Evolutionary conservation across 1,140 invertebrate genomes (phyloP), one percentile per base, ranked within the genome.

Genomic region (Bombus confusus): DNA sequence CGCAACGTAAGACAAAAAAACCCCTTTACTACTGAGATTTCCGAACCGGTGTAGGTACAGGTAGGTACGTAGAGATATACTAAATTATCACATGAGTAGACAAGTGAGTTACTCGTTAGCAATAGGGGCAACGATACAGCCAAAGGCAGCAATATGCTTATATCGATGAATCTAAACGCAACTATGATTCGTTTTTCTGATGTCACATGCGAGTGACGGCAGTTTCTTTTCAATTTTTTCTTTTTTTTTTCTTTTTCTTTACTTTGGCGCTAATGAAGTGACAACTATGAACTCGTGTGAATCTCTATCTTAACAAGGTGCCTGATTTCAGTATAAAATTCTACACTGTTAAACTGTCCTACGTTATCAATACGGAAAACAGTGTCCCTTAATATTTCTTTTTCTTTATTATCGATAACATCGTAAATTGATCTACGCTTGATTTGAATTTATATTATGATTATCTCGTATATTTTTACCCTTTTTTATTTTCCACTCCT

Each of bases 21-120:
- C 83, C 83, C 83, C 59, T 89, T 88, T 73, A 75, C 85, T 80
- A 91, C 74, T 77, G 80, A 91, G 77, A 90, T 74, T 84, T 86
- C 66, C 78, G 77, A 91, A 88, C 80, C 80, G 78, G 83, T 80
- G 31, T 91, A 88, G 92, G 88, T 93, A 90, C 88, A 92, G 91
- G 90, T 94, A 94, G 92, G 91, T 94, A 94, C 92, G 93, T 91
- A 93, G 93, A 93, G 91, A 94, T 93, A 93, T 94, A 94, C 91
- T 91, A 94, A 94, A 94, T 94, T 94, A 94, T 94, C 93, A 94
- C 94, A 95, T 94, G 93, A 94, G 92, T 94, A 94, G 92, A 94
- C 92, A 94, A 94, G 92, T 93, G 90, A 94, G 91, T 93, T 94
- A 94, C 93, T 94, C 92, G 90, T 92, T 94, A 95, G 94, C 93